Evolutionary conservation across 2,888 invertebrate genomes (phyloP), one percentile per base, ranked within the genome.

Genomic region (Diadegma fenestrale): DNA sequence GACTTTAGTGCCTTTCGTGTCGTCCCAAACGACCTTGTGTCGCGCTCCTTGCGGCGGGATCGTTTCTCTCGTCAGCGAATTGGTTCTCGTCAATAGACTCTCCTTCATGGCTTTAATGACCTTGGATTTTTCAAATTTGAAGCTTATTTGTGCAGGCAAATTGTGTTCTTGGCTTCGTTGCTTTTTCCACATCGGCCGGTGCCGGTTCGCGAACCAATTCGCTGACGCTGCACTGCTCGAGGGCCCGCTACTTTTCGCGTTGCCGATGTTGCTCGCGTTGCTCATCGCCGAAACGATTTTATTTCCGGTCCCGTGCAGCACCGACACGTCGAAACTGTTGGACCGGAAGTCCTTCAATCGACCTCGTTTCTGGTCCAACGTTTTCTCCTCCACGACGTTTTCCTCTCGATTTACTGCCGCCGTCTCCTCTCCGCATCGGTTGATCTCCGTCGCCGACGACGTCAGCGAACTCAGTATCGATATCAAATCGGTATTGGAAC

Each of bases 241-340:
- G 72, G 61, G 22, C 0, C 10, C 45, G 12, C 19, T 19, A 2
- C 33, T 75, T 41, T 82, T 84, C 1, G 61, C 12, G 12, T 22
- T 37, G 43, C 68, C 63, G 12, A 22, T 64, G 61, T 19, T 33
- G 22, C 45, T 19, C 12, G 12, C 1, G 51, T 77, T 8, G 64
- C 37, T 0, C 87, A 63, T 43, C 4, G 78, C 43, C 8, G 75
- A 51, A 6, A 64, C 41, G 0, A 64, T 66, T 41, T 91, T 86
- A 94, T 94, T 84, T 90, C 90, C 91, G n/a, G 92, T 91, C 2
- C 91, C 95, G 86, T 96, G 95, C 58, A 97, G 95, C 30, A 97
- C 95, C 26, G 97, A 97, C 0, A 97, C 96, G 93, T 98, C 97
- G 90, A 98, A 97, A 93, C 97, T 98, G 93, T 97, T 97, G 19